Evolutionary conservation across 2,888 invertebrate genomes (phyloP).

Genomic region (Aphidius colemani): DNA sequence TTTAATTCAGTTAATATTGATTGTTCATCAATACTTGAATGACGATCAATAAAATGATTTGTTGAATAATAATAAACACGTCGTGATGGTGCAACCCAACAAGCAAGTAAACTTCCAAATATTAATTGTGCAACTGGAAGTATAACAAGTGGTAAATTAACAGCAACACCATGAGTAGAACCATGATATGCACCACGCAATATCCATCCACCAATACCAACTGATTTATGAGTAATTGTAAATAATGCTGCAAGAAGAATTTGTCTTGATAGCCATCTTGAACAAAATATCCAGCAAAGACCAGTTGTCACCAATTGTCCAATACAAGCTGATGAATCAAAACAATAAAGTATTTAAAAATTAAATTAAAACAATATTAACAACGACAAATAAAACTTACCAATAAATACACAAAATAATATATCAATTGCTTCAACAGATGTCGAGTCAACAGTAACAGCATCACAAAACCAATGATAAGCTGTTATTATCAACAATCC

Average conservation of each 20-base stretch:
- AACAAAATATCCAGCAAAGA: constrained; percentile 54
- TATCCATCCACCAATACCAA: constrained; percentile 56
- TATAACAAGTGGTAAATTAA: constrained; percentile 54
- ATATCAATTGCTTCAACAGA: constrained; percentile 53
- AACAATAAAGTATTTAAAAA: neutral
- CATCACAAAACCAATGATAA: constrained; percentile 57
- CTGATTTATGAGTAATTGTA: constrained; percentile 55
- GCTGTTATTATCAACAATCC: constrained; percentile 49
- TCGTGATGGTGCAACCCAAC: constrained; percentile 49
- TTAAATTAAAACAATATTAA: neutral
- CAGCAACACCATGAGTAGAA: constrained; percentile 49
- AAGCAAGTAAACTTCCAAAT: constrained; percentile 53
- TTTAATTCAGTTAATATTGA: too few relatives aligned
- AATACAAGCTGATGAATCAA: constrained; percentile 44
- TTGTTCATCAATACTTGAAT: too few relatives aligned
- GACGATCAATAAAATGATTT: neutral
- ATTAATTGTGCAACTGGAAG: constrained; percentile 55
- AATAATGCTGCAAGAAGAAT: constrained; percentile 52
- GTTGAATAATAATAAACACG: neutral
- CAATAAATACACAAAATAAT: constrained; percentile 53
- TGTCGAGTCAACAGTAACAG: constrained; percentile 52
- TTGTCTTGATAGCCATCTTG: constrained; percentile 51
- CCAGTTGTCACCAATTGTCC: constrained; percentile 52
- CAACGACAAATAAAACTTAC: constrained; percentile 35
- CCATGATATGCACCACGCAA: constrained; percentile 55